Base-by-base conservation (phyloP, 1,140 invertebrate genomes). In the Rhynchophorus ferrugineus region DNA sequence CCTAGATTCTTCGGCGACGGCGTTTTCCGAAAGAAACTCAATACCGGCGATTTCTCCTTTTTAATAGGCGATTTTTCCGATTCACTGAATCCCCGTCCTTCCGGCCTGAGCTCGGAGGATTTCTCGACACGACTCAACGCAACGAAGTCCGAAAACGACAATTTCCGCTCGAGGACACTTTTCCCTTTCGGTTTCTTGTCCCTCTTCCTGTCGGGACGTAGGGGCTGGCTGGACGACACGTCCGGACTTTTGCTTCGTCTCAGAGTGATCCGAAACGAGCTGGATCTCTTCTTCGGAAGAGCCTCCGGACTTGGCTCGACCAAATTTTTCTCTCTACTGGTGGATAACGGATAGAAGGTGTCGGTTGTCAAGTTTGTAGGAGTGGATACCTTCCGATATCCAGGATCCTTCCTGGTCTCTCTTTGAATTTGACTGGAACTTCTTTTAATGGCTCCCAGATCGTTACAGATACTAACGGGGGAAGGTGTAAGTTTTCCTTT, bases 121-220 rank as follows among this genome's bases (percentile, higher is more conserved):
- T 37, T 43, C 33, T 49, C 44, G n/a, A 47, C 60, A 13, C 59
- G 54, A 38, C 44, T 56, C 22, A 53, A 37, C 3, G 52, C 24
- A 1, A 61, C 35, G 18, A 55, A 62, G 45, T 64, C 62, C 2
- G 59, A 62, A 44, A 59, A 64, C 1, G 62, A 64, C 6, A 59
- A 43, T 56, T 59, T 61, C 39, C 60, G 46, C 37, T 59, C 56
- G 1, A 36, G n/a, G 17, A 33, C 17, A n/a, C 17, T 21, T 37
- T 36, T 37, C 16, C 33, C 13, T 18, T 47, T 47, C 0, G 39
- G 21, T 34, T 50, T 58, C 16, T 56, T 61, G 13, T 60, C 58
- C 50, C 62, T 60, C 50, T 59, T 62, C 3, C 59, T 48, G 11
- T 54, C 54, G 2, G 9, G 63, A 48, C 60, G 56, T 49, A 14